Evolutionary conservation across 2,888 invertebrate species (phyloP).

Genomic region (Trimorus sp.): DNA sequence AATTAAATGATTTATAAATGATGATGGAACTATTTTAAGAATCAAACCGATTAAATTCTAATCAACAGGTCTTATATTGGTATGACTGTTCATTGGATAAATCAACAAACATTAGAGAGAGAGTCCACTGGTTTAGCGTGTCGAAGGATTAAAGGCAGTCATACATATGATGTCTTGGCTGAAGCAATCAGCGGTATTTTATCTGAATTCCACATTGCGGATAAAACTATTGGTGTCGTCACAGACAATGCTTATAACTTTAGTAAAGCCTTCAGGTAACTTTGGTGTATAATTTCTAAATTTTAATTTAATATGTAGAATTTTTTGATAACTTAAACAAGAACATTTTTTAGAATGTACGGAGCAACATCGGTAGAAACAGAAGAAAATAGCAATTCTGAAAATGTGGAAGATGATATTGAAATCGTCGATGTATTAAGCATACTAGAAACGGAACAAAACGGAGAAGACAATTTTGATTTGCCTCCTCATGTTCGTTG

Average conservation of each 20-base stretch:
- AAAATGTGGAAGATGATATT: no score
- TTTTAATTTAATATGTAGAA: no score
- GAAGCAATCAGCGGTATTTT: conserved; percentile 4
- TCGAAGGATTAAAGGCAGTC: conserved; percentile 4
- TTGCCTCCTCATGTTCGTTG: neutral
- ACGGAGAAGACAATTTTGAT: no score
- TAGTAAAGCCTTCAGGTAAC: conserved; percentile 20
- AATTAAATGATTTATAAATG: no score
- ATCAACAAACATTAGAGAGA: conserved; percentile 9
- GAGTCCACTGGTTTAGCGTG: conserved; percentile 25
- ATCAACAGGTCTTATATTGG: conserved; percentile 7
- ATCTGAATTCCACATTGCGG: conserved; percentile 14
- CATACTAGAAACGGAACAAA: no score
- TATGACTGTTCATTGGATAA: conserved; percentile 18
- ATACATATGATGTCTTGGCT: conserved; percentile 25
- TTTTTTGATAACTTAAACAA: no score
- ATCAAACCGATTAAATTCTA: neutral
- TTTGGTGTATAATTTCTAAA: no score
- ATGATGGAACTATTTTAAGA: neutral
- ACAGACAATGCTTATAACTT: conserved; percentile 20
- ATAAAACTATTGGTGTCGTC: conserved; percentile 22
- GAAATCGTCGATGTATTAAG: no score
- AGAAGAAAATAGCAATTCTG: no score
- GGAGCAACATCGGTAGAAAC: no score
- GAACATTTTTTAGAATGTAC: no score